These are phyloP conservation scores for Otis tarda DNA, from an alignment of 2,113 vertebrate genomes.

Conservation along the genomic window DNA sequence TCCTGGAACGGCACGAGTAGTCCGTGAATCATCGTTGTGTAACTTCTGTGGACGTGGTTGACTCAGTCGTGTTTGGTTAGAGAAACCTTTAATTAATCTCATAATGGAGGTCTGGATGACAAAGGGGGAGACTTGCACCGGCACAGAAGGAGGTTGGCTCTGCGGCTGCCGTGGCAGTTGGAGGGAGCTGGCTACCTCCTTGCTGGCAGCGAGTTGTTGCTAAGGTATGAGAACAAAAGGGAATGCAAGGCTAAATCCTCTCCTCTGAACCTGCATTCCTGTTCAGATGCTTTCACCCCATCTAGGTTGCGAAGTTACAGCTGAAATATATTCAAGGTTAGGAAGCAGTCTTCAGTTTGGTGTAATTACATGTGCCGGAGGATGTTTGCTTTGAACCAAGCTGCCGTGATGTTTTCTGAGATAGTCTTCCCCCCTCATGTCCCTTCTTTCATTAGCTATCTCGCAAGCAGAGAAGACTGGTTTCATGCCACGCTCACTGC, in stretches of 20 bases:
- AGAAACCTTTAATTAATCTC: background rate
- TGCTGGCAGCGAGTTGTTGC: rapidly evolving
- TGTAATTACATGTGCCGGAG: background rate
- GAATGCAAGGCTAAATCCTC: background rate
- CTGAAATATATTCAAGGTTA: background rate
- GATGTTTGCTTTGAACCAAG: background rate
- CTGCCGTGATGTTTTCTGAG: background rate
- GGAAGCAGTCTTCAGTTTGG: background rate
- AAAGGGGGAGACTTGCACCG: background rate
- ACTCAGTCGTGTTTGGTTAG: background rate
- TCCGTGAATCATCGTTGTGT: background rate
- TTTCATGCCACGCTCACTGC: rapidly evolving
- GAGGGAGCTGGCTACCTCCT: background rate
- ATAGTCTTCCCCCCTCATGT: background rate
- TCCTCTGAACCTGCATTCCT: background rate
- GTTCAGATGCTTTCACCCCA: background rate
- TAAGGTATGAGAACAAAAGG: background rate
- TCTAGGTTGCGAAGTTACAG: slow-evolving; percentile 7
- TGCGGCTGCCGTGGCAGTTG: rapidly evolving
- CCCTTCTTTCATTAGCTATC: background rate
- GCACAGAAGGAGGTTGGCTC: background rate
- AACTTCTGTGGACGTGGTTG: background rate
- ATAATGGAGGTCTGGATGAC: background rate
- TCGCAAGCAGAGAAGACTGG: background rate
- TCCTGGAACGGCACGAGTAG: background rate